These are phyloP conservation scores for Aplidium turbinatum DNA, from an alignment of 23 tunicate species.

Conservation along the genomic window DNA sequence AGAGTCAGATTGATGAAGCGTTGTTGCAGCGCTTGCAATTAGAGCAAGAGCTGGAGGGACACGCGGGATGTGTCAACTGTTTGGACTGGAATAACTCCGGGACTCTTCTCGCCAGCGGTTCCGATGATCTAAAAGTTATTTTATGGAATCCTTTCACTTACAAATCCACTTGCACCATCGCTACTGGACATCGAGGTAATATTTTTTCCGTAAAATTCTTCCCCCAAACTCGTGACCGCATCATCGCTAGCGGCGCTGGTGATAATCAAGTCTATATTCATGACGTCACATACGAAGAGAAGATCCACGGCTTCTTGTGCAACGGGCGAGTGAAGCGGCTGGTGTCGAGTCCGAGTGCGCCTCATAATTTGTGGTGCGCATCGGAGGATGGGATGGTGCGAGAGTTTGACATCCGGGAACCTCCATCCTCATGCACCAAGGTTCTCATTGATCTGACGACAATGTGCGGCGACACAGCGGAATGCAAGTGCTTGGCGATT, in stretches of 20 bases:
- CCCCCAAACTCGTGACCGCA: constrained; percentile 48
- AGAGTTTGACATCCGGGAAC: constrained; percentile 75
- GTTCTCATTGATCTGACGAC: constrained; percentile 49
- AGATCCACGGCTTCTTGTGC: constrained; percentile 48
- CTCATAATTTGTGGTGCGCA: constrained; percentile 66
- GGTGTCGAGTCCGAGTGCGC: constrained; percentile 37
- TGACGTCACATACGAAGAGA: constrained; percentile 54
- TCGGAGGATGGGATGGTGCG: constrained; percentile 86
- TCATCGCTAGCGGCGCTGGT: constrained; percentile 90
- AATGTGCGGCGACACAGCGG: constrained; percentile 42
- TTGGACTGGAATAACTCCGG: constrained; percentile 86
- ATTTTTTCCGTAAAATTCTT: constrained; percentile 83
- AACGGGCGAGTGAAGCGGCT: constrained; percentile 71
- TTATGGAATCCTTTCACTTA: constrained; percentile 64
- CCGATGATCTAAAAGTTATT: constrained; percentile 84
- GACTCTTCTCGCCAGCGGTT: constrained; percentile 77
- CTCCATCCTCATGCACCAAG: constrained; percentile 11
- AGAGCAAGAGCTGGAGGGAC: constrained; percentile 63
- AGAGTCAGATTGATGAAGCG: constrained; percentile 57
- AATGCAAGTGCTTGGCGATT: constrained; percentile 79
- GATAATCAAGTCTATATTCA: constrained; percentile 69
- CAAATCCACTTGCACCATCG: constrained; percentile 16
- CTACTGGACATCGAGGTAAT: constrained; percentile 74
- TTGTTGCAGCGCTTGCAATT: constrained; percentile 50
- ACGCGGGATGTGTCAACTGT: constrained; percentile 95